Evolutionary conservation across 2,797 vertebrate species (phyloP), one percentile per base, ranked within the genome.

Genomic region (Chelon labrosus): DNA sequence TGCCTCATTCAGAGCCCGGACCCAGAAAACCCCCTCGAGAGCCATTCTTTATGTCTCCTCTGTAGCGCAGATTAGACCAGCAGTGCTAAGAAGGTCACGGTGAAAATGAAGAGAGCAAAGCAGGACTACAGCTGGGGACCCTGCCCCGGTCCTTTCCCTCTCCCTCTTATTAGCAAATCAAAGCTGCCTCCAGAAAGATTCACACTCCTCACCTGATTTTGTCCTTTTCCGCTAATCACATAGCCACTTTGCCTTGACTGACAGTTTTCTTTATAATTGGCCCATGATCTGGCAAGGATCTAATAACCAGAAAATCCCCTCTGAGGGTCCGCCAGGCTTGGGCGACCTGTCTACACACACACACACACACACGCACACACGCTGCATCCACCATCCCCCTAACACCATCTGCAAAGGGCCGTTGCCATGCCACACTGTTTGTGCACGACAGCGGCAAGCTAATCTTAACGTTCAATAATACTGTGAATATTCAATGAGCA

Each of bases 241-340:
- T 96, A 96, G 96, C 96, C 96, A 97, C 97, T 97, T 97, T 96
- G 96, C 95, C 96, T 96, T 98, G 98, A 99, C 97, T 99, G 98
- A 99, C 98, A 98, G 96, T 98, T 98, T 99, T 98, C 97, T 98
- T 97, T 98, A 98, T 99, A 99, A 99, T 99, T 99, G 98, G 98
- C 96, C 97, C 97, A 98, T 98, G 97, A 99, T 99, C 97, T 98
- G 97, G 97, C 95, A 93, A 96, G 95, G 96, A 97, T 99, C 97
- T 98, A 99, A 99, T 98, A 99, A 98, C 97, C 97, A 98, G 96
- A 97, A 99, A 99, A 99, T 98, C 97, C 97, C 97, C 97, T 99
- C 96, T 96, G 97, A 96, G 97, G 96, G 96, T 96, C 96, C 96
- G 95, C 94, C 94, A 95, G 96, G 96, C 97, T 96, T 94, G 93